Conservation (phyloP, 2,797 vertebrate species). For the Aratinga solstitialis region DNA sequence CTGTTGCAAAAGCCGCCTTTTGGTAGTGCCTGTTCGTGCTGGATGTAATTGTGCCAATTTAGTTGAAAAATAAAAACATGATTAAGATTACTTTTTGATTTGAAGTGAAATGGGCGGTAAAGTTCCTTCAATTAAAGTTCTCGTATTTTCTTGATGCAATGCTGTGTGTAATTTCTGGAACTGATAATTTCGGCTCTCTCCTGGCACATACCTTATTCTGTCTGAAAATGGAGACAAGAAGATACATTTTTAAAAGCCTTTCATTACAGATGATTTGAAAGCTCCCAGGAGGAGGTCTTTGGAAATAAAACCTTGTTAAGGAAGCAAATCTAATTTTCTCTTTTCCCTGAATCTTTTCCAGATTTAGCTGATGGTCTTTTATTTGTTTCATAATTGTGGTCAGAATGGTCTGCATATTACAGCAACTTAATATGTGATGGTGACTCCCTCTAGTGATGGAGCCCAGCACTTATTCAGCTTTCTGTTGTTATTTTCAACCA, state of each 20-base stretch:
- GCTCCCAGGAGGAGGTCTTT: background rate
- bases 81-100: constrained; percentile 69
- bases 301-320: constrained; percentile 16
- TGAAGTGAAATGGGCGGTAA: constrained; percentile 60
- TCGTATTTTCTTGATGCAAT: constrained; percentile 5
- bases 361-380: constrained; percentile 1
- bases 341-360: background rate
- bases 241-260: background rate
- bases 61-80: constrained; percentile 66
- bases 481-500: background rate
- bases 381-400: constrained; percentile 1
- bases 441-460: constrained; percentile 66
- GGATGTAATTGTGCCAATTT: constrained; percentile 56
- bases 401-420: background rate
- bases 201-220: constrained; percentile 23
- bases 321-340: constrained; percentile 48
- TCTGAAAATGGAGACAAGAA: background rate
- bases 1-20: constrained; percentile 43
- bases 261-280: constrained; percentile 46
- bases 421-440: constrained; percentile 9
- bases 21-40: constrained; percentile 44
- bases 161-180: constrained; percentile 38
- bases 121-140: constrained; percentile 62
- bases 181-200: constrained; percentile 5
- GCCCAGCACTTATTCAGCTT: constrained; percentile 6